Evolutionary conservation across 2,888 invertebrate species (phyloP), one percentile per base, ranked within the genome.

Genomic region (Suillia variegata): DNA sequence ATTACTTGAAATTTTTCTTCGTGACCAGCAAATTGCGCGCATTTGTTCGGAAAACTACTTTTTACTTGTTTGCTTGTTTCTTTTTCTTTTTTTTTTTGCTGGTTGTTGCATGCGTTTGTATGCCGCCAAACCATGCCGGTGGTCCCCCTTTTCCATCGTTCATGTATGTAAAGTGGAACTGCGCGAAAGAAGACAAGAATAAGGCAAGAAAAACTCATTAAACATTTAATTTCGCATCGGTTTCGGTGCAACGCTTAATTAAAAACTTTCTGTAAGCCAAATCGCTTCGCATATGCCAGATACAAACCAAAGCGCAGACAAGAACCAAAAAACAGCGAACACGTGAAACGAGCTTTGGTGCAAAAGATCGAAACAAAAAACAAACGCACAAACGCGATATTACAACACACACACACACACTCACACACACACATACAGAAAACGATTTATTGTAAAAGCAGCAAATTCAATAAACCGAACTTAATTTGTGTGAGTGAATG

Each of bases 221-320:
- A 64, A 64, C 56, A 64, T 62, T 62, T 60, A 58, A 62, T 62
- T 60, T 64, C 62, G 60, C 57, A 62, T 60, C 60, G 62, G 64
- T 64, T 56, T 58, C 58, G 56, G 60, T 60, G 60, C 55, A 62
- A 62, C 58, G 62, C 64, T 64, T 64, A 64, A 64, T 64, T 64
- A 64, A 64, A 64, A 64, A 64, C 61, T 57, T 61, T 63, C 15
- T 38, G 15, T 31, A 31, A 31, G 31, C 31, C 31, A 31, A 31
- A 31, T 12, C 31, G 6, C 6, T 6, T 6, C 31, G 6, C 31
- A 31, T 8, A 12, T 31, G 31, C 12, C 6, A 6, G 31, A 31
- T 8, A 31, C 31, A 6, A n/a, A 38, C 8, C 38, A n/a, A n/a
- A 38, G 38, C n/a, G 38, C 13, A 13, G 38, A 4, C 6, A n/a